Base-by-base conservation (phyloP, 2,113 vertebrate species). In the Cyprinodon tularosa region DNA sequence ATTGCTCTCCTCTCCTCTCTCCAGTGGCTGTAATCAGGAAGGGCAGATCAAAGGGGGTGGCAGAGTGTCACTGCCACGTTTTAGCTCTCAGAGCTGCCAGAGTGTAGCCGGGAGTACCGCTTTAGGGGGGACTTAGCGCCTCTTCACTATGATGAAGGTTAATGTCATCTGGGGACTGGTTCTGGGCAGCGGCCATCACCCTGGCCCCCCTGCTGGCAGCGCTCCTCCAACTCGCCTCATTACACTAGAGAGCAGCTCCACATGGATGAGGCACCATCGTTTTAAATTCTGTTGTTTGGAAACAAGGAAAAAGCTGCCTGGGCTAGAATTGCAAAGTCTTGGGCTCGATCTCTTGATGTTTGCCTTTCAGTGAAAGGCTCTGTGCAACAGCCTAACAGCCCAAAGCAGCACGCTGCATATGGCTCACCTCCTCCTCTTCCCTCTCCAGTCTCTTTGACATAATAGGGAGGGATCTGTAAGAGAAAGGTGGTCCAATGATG, bases 71-170 rank as follows among this genome's bases (percentile, higher is more conserved):
- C 89, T 79, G 74, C 84, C 84, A 88, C 84, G 86, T 91, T 90
- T 93, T 89, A 92, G 91, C 88, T 93, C 90, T 91, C 86, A 89
- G 89, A 81, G 84, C 90, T 84, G 88, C 82, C 89, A 82, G 81
- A 90, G 82, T 90, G 91, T 86, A 83, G 86, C 89, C 82, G 77
- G 82, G 91, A 91, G 88, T 86, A 81, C 74, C 68, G 90, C 90
- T 91, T 84, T 77, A 83, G 89, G 87, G 88, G 87, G 74, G 87
- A 84, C 86, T 88, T 91, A 85, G 88, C 73, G 76, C 89, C 90
- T 94, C 91, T 92, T 92, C 84, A 90, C 88, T 75, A 89, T 90
- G 91, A 92, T 92, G 91, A 92, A 90, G 91, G 91, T 93, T 93
- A 93, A 93, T 93, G 91, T 91, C 90, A 90, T 90, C 91, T 89